phyloP scores from a whole-genome alignment of 2,113 vertebrate genomes.

The Boulengeromyrus knoepffleri region DNA sequence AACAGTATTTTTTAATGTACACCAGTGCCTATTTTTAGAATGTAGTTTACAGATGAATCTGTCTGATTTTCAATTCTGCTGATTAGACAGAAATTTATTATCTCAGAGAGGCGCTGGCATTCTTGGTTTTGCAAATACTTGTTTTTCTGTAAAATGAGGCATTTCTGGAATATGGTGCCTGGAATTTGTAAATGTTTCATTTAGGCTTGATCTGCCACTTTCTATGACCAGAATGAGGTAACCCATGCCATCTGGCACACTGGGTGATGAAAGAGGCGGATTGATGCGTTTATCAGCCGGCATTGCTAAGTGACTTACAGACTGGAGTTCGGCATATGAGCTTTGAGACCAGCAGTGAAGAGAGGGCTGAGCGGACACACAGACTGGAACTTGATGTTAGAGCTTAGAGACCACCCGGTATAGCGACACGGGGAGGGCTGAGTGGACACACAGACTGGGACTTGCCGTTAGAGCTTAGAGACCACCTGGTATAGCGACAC shows the following conservation, averaged over 20 bases:
- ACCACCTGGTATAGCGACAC: too few relatives aligned
- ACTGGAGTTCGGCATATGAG: background rate
- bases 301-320: background rate
- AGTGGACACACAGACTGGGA: too few relatives aligned
- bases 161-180: slow-evolving; percentile 12
- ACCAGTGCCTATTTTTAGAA: background rate
- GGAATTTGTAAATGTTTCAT: background rate
- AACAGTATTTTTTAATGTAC: background rate
- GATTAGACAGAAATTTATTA: slow-evolving; percentile 11
- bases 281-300: background rate
- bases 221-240: background rate
- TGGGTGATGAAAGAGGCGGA: background rate
- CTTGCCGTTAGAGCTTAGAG: too few relatives aligned
- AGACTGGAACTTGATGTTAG: background rate
- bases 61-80: background rate
- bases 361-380: background rate
- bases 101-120: background rate
- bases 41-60: background rate
- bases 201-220: background rate
- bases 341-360: background rate
- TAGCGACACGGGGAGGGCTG: too few relatives aligned
- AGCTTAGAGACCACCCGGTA: background rate
- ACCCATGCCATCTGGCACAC: background rate
- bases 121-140: background rate
- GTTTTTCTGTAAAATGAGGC: slow-evolving; percentile 15